phyloP scores from a whole-genome alignment of 2,888 invertebrate species.

The Eupithecia insigniata region DNA sequence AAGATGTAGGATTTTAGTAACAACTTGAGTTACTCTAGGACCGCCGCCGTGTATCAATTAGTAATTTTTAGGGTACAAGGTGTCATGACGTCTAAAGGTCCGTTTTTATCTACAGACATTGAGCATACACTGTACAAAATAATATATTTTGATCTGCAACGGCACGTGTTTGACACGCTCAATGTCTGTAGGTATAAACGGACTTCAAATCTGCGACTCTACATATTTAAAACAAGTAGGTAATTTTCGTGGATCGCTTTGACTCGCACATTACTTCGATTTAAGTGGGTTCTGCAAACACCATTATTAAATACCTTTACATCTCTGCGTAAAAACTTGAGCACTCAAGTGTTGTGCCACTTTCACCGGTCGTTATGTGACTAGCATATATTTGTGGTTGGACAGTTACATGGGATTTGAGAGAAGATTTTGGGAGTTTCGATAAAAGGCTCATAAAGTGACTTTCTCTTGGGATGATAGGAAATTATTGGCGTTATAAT shows the following conservation, averaged over 20 bases:
- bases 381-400: conserved; percentile 23
- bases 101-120: no score
- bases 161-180: no score
- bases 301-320: conserved; percentile 29
- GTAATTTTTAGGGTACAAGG: not conserved
- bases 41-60: not conserved
- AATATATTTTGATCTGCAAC: no score
- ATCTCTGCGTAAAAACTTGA: conserved; percentile 31
- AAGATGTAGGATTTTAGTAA: not conserved
- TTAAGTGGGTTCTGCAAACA: conserved; percentile 26
- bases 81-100: no score
- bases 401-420: not conserved
- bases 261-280: not conserved
- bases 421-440: not conserved
- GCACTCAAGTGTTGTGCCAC: conserved; percentile 32
- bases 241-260: not conserved
- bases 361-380: conserved; percentile 35
- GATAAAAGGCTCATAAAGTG: not conserved
- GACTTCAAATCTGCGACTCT: not conserved
- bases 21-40: not conserved
- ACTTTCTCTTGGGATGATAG: not conserved
- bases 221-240: not conserved
- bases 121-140: no score
- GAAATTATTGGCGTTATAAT: not conserved
- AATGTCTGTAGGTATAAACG: no score